Percentiles rank a stretch among this genome's conserved stretches.
Evolutionary conservation across 2,797 vertebrate species (phyloP).

Genomic region (Morelia viridis): DNA sequence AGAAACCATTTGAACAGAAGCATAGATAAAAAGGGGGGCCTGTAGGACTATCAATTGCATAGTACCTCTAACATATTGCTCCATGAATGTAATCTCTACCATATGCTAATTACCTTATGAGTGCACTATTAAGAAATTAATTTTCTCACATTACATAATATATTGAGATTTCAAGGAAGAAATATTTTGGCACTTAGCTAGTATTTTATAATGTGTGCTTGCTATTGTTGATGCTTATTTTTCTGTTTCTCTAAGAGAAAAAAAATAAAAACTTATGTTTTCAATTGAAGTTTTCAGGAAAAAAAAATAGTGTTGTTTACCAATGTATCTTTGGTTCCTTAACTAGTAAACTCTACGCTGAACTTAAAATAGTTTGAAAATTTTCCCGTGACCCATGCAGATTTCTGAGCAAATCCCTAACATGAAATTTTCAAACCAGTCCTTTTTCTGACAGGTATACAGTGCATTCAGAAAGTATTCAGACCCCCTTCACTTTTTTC

Average conservation of each 20-base stretch:
- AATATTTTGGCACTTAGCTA: neutral
- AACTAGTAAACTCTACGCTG: neutral
- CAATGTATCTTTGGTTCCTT: neutral
- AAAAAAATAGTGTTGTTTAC: neutral
- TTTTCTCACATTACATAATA: neutral
- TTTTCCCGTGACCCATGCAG: neutral
- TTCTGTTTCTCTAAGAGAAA: neutral
- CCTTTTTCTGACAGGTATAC: neutral
- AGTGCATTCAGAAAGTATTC: too few relatives aligned
- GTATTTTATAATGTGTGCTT: neutral
- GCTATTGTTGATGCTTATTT: neutral
- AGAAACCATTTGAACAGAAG: neutral
- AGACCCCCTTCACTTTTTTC: too few relatives aligned
- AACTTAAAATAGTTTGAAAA: neutral
- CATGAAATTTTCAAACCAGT: neutral
- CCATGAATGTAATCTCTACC: neutral
- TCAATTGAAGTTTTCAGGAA: neutral
- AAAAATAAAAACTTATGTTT: neutral
- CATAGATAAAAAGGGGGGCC: neutral
- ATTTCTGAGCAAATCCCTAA: neutral
- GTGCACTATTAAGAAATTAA: neutral
- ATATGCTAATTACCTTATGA: neutral
- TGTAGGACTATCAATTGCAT: neutral
- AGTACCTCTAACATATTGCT: neutral
- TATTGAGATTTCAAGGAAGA: neutral